These are phyloP conservation scores for Uropetala carovei DNA, from an alignment of 2,888 invertebrate genomes.

Conservation along the genomic window DNA sequence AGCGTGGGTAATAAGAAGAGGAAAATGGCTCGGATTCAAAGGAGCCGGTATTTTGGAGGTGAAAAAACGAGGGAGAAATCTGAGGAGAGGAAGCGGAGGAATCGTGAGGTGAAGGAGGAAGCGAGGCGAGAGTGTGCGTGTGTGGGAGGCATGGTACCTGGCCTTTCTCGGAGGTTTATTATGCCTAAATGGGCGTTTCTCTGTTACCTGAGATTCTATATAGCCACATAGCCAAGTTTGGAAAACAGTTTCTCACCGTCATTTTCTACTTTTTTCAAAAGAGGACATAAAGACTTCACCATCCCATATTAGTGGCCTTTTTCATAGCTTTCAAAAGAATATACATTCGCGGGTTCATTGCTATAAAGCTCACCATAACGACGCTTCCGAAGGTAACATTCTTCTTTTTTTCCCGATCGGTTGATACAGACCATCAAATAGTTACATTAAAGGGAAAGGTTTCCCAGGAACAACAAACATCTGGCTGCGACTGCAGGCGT, in stretches of 20 bases:
- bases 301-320: no score
- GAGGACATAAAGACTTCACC: neutral
- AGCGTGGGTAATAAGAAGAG: neutral
- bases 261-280: neutral
- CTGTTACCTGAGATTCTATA: neutral
- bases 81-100: conserved; percentile 14
- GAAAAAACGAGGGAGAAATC: neutral
- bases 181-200: conserved; percentile 2
- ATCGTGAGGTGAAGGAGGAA: conserved; percentile 5
- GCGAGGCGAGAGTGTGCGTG: neutral
- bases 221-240: neutral
- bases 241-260: neutral
- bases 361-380: no score
- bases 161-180: conserved; percentile 30
- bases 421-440: no score
- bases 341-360: no score
- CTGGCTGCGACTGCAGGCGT: no score
- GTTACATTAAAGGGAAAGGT: no score
- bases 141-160: conserved; percentile 17
- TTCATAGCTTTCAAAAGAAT: no score
- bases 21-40: neutral
- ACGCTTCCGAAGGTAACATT: no score
- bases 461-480: no score
- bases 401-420: no score
- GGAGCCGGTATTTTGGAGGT: neutral